Conservation (phyloP, 2,888 invertebrate genomes). For the Drosophila borealis region DNA sequence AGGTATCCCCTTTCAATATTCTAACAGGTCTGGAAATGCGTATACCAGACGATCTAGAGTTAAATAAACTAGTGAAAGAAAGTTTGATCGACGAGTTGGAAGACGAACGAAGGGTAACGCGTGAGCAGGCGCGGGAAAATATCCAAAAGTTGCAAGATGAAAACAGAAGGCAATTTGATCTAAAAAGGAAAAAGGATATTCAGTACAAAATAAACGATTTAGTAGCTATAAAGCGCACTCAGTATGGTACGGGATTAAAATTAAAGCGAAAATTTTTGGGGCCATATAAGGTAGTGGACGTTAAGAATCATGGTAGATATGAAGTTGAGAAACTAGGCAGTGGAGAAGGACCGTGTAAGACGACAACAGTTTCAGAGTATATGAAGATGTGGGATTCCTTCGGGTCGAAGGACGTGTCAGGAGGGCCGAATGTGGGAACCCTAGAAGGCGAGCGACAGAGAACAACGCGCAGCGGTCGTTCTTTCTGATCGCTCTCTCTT, state of each 20-base stretch:
- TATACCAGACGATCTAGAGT: neutral
- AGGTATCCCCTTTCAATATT: neutral
- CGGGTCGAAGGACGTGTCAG: too few relatives aligned
- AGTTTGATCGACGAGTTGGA: neutral
- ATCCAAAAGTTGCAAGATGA: too few relatives aligned
- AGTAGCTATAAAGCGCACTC: neutral
- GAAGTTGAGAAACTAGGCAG: conserved; percentile 8
- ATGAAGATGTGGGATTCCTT: conserved; percentile 3
- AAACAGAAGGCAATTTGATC: too few relatives aligned
- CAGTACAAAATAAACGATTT: neutral
- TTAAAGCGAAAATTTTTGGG: neutral
- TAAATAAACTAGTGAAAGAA: neutral
- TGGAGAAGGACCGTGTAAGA: conserved; percentile 6
- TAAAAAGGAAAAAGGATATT: too few relatives aligned
- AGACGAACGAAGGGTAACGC: too few relatives aligned
- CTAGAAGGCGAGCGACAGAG: too few relatives aligned
- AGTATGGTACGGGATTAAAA: neutral
- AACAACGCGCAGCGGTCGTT: too few relatives aligned
- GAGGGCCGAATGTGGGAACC: too few relatives aligned
- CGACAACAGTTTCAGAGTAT: conserved; percentile 2
- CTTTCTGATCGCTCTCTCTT: too few relatives aligned
- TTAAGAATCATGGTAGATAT: conserved; percentile 7
- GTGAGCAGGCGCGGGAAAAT: too few relatives aligned
- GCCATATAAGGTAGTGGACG: neutral
- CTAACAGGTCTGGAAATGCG: neutral